Evolutionary conservation across 2,797 vertebrate species (phyloP).

Genomic region (Hybognathus amarus): DNA sequence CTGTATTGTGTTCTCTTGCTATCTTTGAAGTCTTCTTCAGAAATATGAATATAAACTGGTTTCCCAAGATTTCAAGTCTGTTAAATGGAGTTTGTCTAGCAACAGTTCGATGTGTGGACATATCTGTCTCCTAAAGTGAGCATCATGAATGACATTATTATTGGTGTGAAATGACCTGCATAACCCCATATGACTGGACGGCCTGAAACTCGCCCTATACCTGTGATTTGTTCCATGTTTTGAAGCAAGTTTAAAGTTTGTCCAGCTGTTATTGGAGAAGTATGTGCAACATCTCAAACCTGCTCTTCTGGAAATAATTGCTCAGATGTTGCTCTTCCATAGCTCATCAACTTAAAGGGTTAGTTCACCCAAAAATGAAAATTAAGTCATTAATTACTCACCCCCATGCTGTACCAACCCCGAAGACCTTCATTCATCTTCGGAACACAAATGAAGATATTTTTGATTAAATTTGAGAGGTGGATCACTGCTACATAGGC

Average conservation of each 20-base stretch:
- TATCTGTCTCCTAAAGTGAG: not conserved
- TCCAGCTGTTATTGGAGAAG: not conserved
- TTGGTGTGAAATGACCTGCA: not conserved
- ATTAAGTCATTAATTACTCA: too few species aligned
- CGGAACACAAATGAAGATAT: too few species aligned
- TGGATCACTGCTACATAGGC: too few species aligned
- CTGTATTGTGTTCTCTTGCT: constrained; percentile 19
- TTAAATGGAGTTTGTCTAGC: not conserved
- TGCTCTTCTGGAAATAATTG: not conserved
- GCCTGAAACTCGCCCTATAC: not conserved
- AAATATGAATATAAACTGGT: constrained; percentile 14
- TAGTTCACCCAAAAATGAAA: too few species aligned
- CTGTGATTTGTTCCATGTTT: not conserved
- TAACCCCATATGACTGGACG: not conserved
- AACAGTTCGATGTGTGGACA: not conserved
- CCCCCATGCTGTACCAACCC: too few species aligned
- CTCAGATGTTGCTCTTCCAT: not conserved
- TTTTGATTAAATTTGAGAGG: too few species aligned
- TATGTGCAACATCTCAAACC: not conserved
- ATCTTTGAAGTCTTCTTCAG: constrained; percentile 14
- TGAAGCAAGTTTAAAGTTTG: not conserved
- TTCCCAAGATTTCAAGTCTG: not conserved
- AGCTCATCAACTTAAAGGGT: too few species aligned
- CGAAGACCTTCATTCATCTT: too few species aligned
- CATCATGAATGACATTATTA: not conserved